Evolutionary conservation across 1,140 invertebrate genomes (phyloP).

Genomic region (Lordiphosa mommai): DNA sequence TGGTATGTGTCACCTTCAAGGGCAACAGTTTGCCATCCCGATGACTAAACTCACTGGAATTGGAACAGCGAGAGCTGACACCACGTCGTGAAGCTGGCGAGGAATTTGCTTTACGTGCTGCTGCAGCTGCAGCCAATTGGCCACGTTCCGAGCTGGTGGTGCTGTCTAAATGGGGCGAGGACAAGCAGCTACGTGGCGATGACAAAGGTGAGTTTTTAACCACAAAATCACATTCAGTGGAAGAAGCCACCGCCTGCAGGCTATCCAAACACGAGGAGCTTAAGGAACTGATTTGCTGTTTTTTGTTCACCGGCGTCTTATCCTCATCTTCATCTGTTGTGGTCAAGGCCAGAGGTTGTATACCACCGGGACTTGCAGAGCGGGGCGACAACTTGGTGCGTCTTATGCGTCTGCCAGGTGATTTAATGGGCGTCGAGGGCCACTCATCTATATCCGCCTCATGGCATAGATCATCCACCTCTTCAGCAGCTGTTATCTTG

Average conservation of each 20-base stretch:
- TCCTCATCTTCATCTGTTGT: slow-evolving; percentile 49
- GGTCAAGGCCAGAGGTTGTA: slow-evolving; percentile 42
- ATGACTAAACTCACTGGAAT: slow-evolving; percentile 78
- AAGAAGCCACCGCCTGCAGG: slow-evolving; percentile 45
- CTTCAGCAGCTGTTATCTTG: slow-evolving; percentile 25
- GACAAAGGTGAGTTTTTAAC: slow-evolving; percentile 55
- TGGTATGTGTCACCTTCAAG: slow-evolving; percentile 67
- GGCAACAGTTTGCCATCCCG: slow-evolving; percentile 69
- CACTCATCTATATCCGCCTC: slow-evolving; percentile 62
- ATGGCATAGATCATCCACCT: slow-evolving; percentile 12
- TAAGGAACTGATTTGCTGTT: slow-evolving; percentile 14
- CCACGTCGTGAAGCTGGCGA: slow-evolving; percentile 59
- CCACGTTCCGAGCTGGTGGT: slow-evolving; percentile 53
- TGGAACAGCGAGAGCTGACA: slow-evolving; percentile 67
- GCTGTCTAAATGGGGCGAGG: slow-evolving; percentile 60
- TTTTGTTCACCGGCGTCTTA: slow-evolving; percentile 56
- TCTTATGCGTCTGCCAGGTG: slow-evolving; percentile 29
- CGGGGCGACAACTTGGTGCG: slow-evolving; percentile 49
- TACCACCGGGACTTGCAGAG: slow-evolving; percentile 39
- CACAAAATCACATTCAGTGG: slow-evolving; percentile 53
- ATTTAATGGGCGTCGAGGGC: slow-evolving; percentile 60
- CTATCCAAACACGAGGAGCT: slow-evolving; percentile 60
- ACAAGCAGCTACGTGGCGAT: slow-evolving; percentile 62
- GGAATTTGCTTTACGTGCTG: slow-evolving; percentile 37
- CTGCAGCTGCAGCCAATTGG: slow-evolving; percentile 2